These are phyloP conservation scores for Alligator mississippiensis DNA, from an alignment of 2,113 vertebrate species.

Conservation along the genomic window DNA sequence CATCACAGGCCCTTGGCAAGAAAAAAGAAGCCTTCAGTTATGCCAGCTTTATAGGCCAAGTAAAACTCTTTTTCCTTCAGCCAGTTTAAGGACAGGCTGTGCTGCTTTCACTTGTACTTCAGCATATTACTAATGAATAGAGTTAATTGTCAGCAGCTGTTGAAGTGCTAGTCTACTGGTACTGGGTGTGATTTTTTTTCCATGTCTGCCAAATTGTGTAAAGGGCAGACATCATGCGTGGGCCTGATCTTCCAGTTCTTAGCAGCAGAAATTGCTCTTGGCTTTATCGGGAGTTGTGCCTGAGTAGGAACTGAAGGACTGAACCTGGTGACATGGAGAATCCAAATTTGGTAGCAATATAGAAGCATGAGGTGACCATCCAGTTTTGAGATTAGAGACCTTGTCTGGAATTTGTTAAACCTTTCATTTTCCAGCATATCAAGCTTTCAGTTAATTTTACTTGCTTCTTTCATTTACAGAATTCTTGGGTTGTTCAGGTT, in stretches of 20 bases:
- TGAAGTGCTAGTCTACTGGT: neutral
- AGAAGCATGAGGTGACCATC: neutral
- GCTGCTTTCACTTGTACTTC: conserved; percentile 50
- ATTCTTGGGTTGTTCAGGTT: conserved; percentile 11
- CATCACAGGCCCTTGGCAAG: neutral
- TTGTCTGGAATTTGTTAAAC: neutral
- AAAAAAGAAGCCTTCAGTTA: neutral
- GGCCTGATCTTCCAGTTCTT: neutral
- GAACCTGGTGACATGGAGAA: neutral
- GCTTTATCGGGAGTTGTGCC: neutral
- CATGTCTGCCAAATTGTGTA: neutral
- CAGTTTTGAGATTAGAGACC: accelerated
- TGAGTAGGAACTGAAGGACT: neutral
- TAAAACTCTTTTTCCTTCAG: conserved; percentile 25
- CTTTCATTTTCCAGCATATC: neutral
- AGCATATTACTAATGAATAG: conserved; percentile 23
- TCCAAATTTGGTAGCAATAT: neutral
- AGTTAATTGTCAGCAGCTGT: conserved; percentile 45
- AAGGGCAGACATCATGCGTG: neutral
- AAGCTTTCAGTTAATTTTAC: neutral
- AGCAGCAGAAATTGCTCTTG: accelerated
- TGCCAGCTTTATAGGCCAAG: conserved; percentile 9
- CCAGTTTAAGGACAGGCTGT: conserved; percentile 52
- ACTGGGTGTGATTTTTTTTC: conserved; percentile 12
- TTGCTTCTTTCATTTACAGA: conserved; percentile 37